Evolutionary conservation across 2,888 invertebrate genomes (phyloP).

Genomic region (Ceramica pisi): DNA sequence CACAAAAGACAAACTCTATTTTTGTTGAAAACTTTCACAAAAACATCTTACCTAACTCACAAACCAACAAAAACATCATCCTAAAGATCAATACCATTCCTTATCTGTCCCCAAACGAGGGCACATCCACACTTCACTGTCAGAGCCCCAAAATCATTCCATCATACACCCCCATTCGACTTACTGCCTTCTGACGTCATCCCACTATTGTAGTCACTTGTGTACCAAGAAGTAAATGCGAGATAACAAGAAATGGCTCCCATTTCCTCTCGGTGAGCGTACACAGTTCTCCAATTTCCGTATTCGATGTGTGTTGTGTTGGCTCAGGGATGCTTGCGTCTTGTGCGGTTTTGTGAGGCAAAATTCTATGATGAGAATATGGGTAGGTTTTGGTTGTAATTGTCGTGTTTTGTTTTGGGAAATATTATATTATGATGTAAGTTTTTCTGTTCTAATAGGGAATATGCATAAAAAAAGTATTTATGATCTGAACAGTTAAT

Average conservation of each 20-base stretch:
- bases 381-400: not conserved
- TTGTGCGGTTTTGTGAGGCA: constrained; percentile 5
- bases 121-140: constrained; percentile 3
- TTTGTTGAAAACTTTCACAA: not conserved
- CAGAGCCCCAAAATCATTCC: constrained; percentile 20
- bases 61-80: not conserved
- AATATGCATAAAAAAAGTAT: no score
- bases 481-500: no score
- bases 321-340: not conserved
- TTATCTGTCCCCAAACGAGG: constrained; percentile 6
- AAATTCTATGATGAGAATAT: constrained; percentile 10
- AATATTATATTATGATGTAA: no score
- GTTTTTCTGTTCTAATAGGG: no score
- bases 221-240: constrained; percentile 38
- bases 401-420: not conserved
- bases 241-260: constrained; percentile 60
- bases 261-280: constrained; percentile 61
- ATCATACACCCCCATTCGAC: constrained; percentile 4
- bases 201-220: constrained; percentile 14
- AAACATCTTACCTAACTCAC: not conserved
- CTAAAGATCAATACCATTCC: constrained; percentile 10
- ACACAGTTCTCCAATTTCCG: constrained; percentile 67
- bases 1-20: no score
- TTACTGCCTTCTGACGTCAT: constrained; percentile 19
- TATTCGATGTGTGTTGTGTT: constrained; percentile 32